Percentiles rank a stretch among this genome's conserved stretches.
Conservation (phyloP, 2,797 vertebrate species). For the Clarias fuscus region DNA sequence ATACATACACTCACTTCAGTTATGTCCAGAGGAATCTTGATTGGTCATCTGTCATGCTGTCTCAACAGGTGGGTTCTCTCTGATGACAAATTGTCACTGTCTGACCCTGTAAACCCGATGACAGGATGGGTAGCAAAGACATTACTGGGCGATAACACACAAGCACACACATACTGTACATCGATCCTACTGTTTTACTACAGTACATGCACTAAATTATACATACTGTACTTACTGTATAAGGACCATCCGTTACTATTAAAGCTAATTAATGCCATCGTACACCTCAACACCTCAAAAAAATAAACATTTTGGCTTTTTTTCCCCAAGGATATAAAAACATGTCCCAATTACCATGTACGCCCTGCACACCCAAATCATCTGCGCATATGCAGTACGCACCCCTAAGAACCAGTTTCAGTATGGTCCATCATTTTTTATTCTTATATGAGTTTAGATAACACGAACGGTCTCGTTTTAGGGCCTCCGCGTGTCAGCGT, state of each 20-base stretch:
- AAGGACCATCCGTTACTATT: background rate
- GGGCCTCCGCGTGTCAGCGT: background rate
- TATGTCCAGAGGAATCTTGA: slow-evolving; percentile 22
- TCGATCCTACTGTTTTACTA: background rate
- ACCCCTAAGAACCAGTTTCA: background rate
- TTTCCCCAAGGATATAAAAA: background rate
- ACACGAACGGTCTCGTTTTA: background rate
- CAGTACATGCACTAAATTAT: background rate
- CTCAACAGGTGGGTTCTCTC: slow-evolving; percentile 28
- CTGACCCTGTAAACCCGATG: slow-evolving; percentile 21
- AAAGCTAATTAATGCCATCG: background rate
- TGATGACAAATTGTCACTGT: slow-evolving; percentile 24
- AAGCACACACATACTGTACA: background rate
- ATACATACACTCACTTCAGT: background rate
- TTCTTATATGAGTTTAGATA: background rate
- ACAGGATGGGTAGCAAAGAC: slow-evolving; percentile 22
- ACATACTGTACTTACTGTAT: background rate
- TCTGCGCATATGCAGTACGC: background rate
- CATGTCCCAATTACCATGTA: background rate
- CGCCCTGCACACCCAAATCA: background rate
- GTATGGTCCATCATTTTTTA: background rate
- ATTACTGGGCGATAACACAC: background rate
- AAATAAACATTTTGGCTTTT: background rate
- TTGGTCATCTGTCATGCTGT: slow-evolving; percentile 33
- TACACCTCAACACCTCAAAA: background rate